Conservation (phyloP, 2,113 vertebrate species). For the Pachypanchax playfairii region DNA sequence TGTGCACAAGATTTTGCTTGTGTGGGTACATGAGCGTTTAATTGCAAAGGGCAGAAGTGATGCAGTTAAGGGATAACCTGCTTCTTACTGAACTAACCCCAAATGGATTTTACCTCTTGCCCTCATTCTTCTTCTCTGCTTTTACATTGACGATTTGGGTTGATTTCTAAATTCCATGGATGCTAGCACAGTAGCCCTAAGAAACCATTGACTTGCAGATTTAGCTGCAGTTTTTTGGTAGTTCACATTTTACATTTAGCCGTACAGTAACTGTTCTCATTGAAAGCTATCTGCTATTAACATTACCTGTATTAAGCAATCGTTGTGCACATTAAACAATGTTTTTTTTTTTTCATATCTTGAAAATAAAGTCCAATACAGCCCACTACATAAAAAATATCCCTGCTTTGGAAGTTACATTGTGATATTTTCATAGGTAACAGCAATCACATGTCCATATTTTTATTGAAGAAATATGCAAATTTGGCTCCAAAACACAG, state of each 20-base stretch:
- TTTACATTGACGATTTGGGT: constrained; percentile 21
- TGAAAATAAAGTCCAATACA: too few species aligned
- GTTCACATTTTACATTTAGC: constrained; percentile 6
- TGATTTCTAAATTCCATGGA: constrained; percentile 32
- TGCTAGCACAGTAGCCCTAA: neutral
- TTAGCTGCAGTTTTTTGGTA: constrained; percentile 15
- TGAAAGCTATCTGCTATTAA: neutral
- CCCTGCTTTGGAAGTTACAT: neutral
- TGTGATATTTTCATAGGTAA: constrained; percentile 15
- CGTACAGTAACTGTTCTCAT: constrained; percentile 1
- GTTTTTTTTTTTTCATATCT: too few species aligned
- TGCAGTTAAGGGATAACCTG: constrained; percentile 32
- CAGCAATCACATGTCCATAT: constrained; percentile 1
- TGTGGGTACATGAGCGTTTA: constrained; percentile 45
- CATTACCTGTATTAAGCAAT: neutral
- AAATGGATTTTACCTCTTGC: constrained; percentile 16
- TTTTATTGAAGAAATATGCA: too few species aligned
- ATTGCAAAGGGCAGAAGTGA: constrained; percentile 47
- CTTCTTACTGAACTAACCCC: constrained; percentile 22
- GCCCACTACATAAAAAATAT: neutral
- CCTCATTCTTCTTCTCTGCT: constrained; percentile 23
- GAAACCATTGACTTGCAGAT: neutral
- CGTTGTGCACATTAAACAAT: neutral
- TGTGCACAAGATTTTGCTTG: constrained; percentile 43
- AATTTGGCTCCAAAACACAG: too few species aligned